Evolutionary conservation across 2,113 vertebrate genomes (phyloP), one percentile per base, ranked within the genome.

Genomic region (Melanostigma gelatinosum): DNA sequence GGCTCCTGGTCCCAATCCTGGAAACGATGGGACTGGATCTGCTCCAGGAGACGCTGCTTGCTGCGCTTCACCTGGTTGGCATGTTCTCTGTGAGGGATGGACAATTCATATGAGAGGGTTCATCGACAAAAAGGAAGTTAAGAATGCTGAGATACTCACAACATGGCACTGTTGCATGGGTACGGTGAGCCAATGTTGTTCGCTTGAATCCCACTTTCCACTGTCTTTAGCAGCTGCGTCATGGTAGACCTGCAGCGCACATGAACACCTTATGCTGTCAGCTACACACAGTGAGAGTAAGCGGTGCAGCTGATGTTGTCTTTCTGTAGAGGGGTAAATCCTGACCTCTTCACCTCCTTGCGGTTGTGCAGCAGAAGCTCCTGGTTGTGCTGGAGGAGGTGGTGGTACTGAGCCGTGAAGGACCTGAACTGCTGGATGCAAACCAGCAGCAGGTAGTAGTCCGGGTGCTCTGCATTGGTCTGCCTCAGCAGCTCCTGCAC

Each of bases 381-480:
- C 83, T 99, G 97, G n/a, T 97, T 97, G 95, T 96, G 96, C 32
- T 97, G 97, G 54, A 99, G 96, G 68, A 99, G 96, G 86, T 97
- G 94, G 70, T 96, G 96, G 68, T 97, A 96, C 93, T 97, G 98
- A 1, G 96, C 94, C 42, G 96, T 97, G 93, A 99, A 99, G 62
- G 96, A 94, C 9, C 96, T 94, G 70, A 99, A 96, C 80, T 97
- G 97, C 92, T 98, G 97, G 86, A 98, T 96, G 62, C 97, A 97
- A 84, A 99, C 96, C 84, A 98, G 95, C 77, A 99, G 95, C 82
- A 99, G 94, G 88, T 97, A 99, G 87, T 99, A 98, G 91, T 99
- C 98, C 0, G 98, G 98, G 83, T 99, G 98, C 67, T 98, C 96
- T 22, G 96, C 96, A n/a, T 97, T 97, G 0, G 98, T 99, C 93